phyloP scores from a whole-genome alignment of 1,140 invertebrate genomes.

The Choristoneura fumiferana region DNA sequence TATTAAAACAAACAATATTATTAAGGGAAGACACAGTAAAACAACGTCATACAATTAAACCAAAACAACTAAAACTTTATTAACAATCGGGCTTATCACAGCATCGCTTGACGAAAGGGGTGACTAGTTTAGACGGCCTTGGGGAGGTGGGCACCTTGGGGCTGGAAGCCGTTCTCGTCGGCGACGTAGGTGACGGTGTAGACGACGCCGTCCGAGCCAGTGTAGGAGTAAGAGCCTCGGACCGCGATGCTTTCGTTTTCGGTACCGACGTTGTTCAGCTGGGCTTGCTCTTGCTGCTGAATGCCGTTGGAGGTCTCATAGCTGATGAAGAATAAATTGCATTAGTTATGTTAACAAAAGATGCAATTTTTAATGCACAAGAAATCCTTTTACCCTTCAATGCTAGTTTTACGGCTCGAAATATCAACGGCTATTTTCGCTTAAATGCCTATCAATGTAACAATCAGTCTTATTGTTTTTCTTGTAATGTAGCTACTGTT shows the following conservation, averaged over 20 bases:
- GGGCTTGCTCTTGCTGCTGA: slow-evolving; percentile 75
- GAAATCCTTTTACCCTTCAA: no score
- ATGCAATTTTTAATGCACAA: no score
- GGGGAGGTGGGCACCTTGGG: slow-evolving; percentile 83
- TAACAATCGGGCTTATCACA: slow-evolving; percentile 66
- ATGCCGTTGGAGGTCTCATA: slow-evolving; percentile 82
- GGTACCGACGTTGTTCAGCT: slow-evolving; percentile 78
- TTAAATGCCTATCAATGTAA: no score
- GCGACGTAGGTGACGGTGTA: slow-evolving; percentile 83
- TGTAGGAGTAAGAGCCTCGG: slow-evolving; percentile 80
- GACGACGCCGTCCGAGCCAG: slow-evolving; percentile 83
- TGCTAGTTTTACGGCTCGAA: no score
- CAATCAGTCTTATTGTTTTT: no score
- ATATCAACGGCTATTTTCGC: no score
- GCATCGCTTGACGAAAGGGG: slow-evolving; percentile 46
- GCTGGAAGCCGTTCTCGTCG: slow-evolving; percentile 78
- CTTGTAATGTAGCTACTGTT: no score
- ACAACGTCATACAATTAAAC: slow-evolving; percentile 39
- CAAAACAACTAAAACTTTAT: slow-evolving; percentile 59
- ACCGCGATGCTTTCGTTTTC: slow-evolving; percentile 82
- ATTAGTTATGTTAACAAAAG: not conserved
- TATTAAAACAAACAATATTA: no score
- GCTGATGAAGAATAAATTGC: slow-evolving; percentile 46
- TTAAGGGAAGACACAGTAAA: slow-evolving; percentile 29
- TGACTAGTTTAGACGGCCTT: slow-evolving; percentile 31